These are phyloP conservation scores for Metaphire vulgaris DNA, from an alignment of 1,140 invertebrate genomes.

Conservation along the genomic window DNA sequence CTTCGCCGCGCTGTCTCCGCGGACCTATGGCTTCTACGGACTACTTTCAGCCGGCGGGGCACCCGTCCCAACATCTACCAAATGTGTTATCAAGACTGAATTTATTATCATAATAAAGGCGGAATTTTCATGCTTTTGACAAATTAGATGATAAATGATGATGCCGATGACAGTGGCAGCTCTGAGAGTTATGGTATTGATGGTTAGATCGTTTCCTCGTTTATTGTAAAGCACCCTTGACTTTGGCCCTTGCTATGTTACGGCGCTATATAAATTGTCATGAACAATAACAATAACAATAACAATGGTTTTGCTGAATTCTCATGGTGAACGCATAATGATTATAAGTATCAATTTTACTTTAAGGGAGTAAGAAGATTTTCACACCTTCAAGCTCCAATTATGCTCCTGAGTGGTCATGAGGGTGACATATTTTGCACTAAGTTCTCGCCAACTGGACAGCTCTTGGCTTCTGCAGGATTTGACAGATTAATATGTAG, in stretches of 20 bases:
- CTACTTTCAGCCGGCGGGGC: too few species aligned
- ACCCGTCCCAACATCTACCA: too few species aligned
- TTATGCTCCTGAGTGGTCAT: slow-evolving; percentile 94
- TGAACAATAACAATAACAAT: too few species aligned
- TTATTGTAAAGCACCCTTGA: not conserved
- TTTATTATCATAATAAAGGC: too few species aligned
- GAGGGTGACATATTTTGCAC: slow-evolving; percentile 88
- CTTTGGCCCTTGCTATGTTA: not conserved
- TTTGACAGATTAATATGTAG: slow-evolving; percentile 94
- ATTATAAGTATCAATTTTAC: not conserved
- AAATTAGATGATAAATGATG: too few species aligned
- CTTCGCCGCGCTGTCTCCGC: too few species aligned
- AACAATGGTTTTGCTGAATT: too few species aligned
- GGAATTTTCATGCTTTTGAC: too few species aligned
- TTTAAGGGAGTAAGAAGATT: slow-evolving; percentile 67
- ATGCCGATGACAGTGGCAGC: too few species aligned
- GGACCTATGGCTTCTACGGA: too few species aligned
- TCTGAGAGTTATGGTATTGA: too few species aligned
- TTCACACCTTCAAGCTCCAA: slow-evolving; percentile 81
- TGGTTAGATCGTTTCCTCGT: not conserved
- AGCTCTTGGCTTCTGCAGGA: slow-evolving; percentile 86
- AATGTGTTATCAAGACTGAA: too few species aligned
- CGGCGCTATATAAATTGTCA: not conserved
- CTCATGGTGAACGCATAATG: not conserved
- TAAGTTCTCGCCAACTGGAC: slow-evolving; percentile 93